phyloP scores from a whole-genome alignment of 2,113 vertebrate species.

The Litocranius walleri region DNA sequence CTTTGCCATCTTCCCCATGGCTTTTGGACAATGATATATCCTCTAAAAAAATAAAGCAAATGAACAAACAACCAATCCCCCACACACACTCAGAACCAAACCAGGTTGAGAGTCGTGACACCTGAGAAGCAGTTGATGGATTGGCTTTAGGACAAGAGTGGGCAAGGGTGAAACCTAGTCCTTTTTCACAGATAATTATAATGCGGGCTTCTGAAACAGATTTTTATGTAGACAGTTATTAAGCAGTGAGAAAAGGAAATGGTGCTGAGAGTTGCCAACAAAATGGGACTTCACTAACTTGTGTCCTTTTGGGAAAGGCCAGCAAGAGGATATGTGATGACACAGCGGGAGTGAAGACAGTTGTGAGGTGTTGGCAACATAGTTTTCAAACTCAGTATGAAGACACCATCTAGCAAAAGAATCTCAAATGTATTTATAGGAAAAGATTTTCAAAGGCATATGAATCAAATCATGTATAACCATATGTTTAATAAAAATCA shows the following conservation, averaged over 20 bases:
- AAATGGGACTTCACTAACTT: background rate
- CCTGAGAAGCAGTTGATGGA: background rate
- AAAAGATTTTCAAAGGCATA: background rate
- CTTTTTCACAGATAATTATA: background rate
- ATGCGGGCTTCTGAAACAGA: background rate
- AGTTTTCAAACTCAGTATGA: background rate
- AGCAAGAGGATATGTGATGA: background rate
- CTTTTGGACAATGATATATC: background rate
- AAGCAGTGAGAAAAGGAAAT: background rate
- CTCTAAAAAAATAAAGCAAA: background rate
- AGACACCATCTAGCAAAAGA: background rate
- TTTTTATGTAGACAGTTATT: background rate
- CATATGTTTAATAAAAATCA: background rate
- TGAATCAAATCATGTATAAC: background rate
- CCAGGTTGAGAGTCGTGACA: rapidly evolving
- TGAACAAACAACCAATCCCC: background rate
- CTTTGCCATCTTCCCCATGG: background rate
- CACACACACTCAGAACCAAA: background rate
- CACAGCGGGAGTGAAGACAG: background rate
- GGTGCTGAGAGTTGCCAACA: background rate
- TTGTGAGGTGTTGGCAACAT: background rate
- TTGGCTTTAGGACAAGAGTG: background rate
- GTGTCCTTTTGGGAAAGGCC: background rate
- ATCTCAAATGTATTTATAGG: background rate
- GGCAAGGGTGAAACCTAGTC: background rate